Percentiles rank a stretch among this genome's conserved stretches.
Conservation (phyloP, 2,797 vertebrate genomes). For the Phrynocephalus forsythii region DNA sequence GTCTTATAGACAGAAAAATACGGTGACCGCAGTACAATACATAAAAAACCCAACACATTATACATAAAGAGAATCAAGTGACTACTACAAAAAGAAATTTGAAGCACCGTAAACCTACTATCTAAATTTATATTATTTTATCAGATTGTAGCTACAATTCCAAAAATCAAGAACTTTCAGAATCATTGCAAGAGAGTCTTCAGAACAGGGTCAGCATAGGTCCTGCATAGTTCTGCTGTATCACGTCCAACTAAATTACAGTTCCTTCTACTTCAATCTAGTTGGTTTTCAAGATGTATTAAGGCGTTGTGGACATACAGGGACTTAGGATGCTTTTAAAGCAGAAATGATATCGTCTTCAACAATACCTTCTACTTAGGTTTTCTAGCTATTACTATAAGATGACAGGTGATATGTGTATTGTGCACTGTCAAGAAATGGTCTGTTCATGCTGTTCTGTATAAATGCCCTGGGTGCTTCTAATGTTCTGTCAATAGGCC, state of each 20-base stretch:
- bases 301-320: not conserved
- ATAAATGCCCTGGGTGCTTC: not conserved
- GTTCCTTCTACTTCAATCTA: not conserved
- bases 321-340: not conserved
- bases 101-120: constrained; percentile 1
- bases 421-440: not conserved
- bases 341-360: not conserved
- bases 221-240: constrained; percentile 15
- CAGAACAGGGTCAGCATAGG: not conserved
- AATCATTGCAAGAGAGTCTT: constrained; percentile 23
- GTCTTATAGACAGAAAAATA: no score
- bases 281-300: not conserved
- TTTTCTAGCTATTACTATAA: not conserved
- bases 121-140: not conserved
- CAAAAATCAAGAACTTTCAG: constrained; percentile 33
- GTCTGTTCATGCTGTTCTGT: not conserved
- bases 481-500: not conserved
- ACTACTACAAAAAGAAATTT: not conserved
- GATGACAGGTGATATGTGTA: not conserved
- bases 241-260: not conserved
- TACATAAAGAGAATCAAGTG: not conserved
- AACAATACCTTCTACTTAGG: not conserved
- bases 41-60: no score
- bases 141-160: constrained; percentile 15
- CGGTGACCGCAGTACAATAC: no score